phyloP scores from a whole-genome alignment of 2,113 vertebrate species.

The Cebus imitator region DNA sequence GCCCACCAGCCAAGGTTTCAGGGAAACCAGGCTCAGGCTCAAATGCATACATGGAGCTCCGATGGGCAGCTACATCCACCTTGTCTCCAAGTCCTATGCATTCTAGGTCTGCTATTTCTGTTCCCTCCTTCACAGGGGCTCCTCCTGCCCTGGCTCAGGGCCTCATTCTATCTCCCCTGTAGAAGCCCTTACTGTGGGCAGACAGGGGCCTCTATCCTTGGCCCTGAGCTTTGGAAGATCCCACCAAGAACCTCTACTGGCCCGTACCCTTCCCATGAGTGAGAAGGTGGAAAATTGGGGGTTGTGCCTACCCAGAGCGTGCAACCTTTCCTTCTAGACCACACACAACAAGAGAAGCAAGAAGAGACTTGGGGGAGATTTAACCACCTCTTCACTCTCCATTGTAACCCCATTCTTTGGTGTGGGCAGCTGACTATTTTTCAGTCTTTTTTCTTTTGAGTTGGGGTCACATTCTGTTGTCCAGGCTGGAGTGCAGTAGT shows the following conservation, averaged over 20 bases:
- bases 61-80: too few relatives aligned
- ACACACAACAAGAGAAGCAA: background rate
- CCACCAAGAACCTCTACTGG: background rate
- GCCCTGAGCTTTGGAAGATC: background rate
- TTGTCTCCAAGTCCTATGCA: rapidly evolving
- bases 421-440: background rate
- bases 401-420: background rate
- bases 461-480: too few relatives aligned
- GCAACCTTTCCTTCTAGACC: background rate
- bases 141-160: background rate
- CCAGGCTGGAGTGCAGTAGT: too few relatives aligned
- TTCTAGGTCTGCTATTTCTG: background rate
- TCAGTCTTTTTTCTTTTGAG: background rate
- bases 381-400: background rate
- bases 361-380: background rate
- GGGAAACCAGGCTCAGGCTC: background rate
- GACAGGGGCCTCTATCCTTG: background rate
- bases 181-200: background rate
- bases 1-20: background rate
- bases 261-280: rapidly evolving
- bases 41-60: rapidly evolving
- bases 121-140: background rate
- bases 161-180: background rate
- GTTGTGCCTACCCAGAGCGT: too few relatives aligned
- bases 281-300: background rate